Evolutionary conservation across 2,113 vertebrate species (phyloP), one percentile per base, ranked within the genome.

Genomic region (Salminus brasiliensis): DNA sequence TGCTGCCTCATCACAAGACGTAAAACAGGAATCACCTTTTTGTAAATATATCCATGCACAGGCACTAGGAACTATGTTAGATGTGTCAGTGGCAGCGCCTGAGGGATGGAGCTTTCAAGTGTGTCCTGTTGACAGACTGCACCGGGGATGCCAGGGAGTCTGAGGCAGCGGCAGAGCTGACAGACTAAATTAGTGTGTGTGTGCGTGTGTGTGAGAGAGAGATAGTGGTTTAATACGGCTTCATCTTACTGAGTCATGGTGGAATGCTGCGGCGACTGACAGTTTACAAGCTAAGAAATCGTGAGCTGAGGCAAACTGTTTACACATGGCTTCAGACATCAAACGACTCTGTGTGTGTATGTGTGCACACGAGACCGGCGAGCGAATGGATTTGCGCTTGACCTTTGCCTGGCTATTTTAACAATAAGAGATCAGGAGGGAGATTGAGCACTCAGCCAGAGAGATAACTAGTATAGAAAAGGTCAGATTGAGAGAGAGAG

Each of bases 151-250:
- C 53, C 32, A 52, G 43, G 23, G 52, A 23, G 29, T 65, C 82
- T 80, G 81, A 69, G 69, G 53, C 72, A 74, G 63, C 45, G 69
- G 68, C 63, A 74, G 74, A 47, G 45, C 63, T 49, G 72, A 65
- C 57, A 83, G 32, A 66, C 43, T 76, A 66, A 39, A 62, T 63
- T 53, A 81, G 32, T 32, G 67, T 77, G 80, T 57, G 65, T 45
- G 55, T 68, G 49, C 65, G 21, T 74, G 39, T 57, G 49, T 74
- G 52, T 68, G 52, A 57, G 36, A 10, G 69, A 21, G 45, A 30
- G 72, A 65, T 21, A 16, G 68, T 43, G 53, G 41, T 74, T 79
- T 79, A 72, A 63, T 71, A 53, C 11, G 30, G 59, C 43, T 72
- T 79, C 68, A 55, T 36, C n/a, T 63, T 34, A 53, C 41, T 43